A percentile compares a stretch with the other conserved stretches of the same genome.
These are phyloP conservation scores for Albula glossodonta DNA, from an alignment of 2,113 vertebrate species.

Conservation along the genomic window DNA sequence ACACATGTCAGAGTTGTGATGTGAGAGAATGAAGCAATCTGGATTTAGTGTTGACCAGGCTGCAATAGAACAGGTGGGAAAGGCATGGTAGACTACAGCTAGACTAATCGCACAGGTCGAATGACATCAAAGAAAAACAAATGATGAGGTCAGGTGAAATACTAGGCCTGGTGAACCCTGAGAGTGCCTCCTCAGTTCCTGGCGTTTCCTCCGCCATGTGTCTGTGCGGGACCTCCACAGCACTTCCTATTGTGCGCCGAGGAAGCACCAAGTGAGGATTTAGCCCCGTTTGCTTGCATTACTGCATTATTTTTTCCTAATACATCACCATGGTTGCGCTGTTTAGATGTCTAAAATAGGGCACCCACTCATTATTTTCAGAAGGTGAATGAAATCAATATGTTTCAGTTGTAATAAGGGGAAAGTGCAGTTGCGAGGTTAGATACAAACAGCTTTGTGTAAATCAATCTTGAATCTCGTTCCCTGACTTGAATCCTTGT, in stretches of 20 bases:
- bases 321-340: neutral
- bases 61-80: neutral
- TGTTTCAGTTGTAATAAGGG: neutral
- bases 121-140: slow-evolving; percentile 69
- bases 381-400: neutral
- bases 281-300: neutral
- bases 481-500: neutral
- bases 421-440: neutral
- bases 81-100: slow-evolving; percentile 16
- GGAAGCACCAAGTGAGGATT: neutral
- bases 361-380: neutral
- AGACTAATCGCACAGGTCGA: slow-evolving; percentile 56
- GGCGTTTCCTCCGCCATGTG: slow-evolving; percentile 23
- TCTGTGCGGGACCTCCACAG: neutral
- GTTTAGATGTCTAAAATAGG: neutral
- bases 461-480: neutral
- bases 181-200: slow-evolving; percentile 50
- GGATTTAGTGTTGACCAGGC: neutral
- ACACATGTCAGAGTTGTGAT: neutral
- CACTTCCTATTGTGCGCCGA: slow-evolving; percentile 5
- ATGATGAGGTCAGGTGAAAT: slow-evolving; percentile 62
- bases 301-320: neutral
- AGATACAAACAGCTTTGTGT: neutral
- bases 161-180: slow-evolving; percentile 55
- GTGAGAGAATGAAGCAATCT: neutral